Conservation (phyloP, 2,797 vertebrate species). For the Ctenochaetus hawaiiensis region DNA sequence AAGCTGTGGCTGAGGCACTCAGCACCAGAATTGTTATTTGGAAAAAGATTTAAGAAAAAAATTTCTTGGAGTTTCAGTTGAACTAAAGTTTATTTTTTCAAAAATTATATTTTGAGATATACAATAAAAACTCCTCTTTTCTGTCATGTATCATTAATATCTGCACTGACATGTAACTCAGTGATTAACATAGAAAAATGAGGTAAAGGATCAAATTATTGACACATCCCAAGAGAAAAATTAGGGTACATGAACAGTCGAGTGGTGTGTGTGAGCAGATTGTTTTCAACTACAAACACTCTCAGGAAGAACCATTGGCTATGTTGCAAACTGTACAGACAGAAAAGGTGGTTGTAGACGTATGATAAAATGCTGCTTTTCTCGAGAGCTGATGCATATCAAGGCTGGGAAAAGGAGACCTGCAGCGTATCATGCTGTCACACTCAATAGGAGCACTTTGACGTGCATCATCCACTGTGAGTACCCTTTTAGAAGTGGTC, state of each 20-base stretch:
- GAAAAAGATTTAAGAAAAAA: slow-evolving; percentile 43
- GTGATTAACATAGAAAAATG: slow-evolving; percentile 6
- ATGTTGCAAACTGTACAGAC: not conserved
- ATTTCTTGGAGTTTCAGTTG: slow-evolving; percentile 22
- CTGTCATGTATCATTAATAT: slow-evolving; percentile 5
- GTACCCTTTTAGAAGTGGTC: not conserved
- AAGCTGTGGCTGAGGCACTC: slow-evolving; percentile 43
- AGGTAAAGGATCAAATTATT: slow-evolving; percentile 14
- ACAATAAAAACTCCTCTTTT: not conserved
- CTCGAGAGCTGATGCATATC: not conserved
- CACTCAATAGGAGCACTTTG: not conserved
- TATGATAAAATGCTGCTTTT: not conserved
- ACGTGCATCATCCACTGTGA: not conserved
- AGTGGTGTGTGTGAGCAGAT: not conserved
- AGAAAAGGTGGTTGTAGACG: not conserved
- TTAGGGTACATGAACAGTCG: not conserved
- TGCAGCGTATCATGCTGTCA: not conserved
- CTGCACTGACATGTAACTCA: not conserved
- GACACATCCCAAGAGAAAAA: slow-evolving; percentile 4
- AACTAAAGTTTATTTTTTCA: slow-evolving; percentile 8
- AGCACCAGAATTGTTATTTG: slow-evolving; percentile 13
- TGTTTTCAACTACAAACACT: not conserved
- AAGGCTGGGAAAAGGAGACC: too few species aligned
- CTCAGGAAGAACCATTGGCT: not conserved
- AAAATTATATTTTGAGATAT: not conserved